These are phyloP conservation scores for Sarcophilus harrisii DNA, from an alignment of 2,797 vertebrate species.

Conservation along the genomic window DNA sequence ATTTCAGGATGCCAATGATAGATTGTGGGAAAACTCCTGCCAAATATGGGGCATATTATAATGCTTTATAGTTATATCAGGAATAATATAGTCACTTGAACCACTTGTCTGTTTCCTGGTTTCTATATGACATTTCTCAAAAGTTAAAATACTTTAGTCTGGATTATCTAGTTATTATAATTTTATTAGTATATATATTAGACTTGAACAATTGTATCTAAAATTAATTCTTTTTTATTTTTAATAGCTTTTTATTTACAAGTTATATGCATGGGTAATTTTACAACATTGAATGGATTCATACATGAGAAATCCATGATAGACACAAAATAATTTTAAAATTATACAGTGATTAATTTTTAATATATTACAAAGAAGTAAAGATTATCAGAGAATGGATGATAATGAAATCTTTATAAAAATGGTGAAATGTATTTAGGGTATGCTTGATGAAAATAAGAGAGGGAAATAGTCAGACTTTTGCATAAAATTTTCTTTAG, in stretches of 20 bases:
- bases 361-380: not conserved
- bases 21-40: slow-evolving; percentile 48
- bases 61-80: not conserved
- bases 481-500: not conserved
- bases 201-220: not conserved
- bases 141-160: not conserved
- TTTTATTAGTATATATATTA: not conserved
- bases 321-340: not conserved
- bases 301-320: not conserved
- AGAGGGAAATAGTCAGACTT: not conserved
- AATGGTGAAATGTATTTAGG: not conserved
- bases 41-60: not conserved
- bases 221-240: not conserved
- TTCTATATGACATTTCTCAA: not conserved
- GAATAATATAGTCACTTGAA: not conserved
- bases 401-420: not conserved
- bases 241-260: too few relatives aligned
- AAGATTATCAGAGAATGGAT: not conserved
- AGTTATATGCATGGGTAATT: too few relatives aligned
- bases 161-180: not conserved
- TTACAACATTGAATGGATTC: not conserved
- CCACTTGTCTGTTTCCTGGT: not conserved
- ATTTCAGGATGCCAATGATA: not conserved
- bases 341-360: not conserved
- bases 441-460: not conserved